Evolutionary conservation across 2,797 vertebrate species (phyloP).

Genomic region (Macrochelys suwanniensis): DNA sequence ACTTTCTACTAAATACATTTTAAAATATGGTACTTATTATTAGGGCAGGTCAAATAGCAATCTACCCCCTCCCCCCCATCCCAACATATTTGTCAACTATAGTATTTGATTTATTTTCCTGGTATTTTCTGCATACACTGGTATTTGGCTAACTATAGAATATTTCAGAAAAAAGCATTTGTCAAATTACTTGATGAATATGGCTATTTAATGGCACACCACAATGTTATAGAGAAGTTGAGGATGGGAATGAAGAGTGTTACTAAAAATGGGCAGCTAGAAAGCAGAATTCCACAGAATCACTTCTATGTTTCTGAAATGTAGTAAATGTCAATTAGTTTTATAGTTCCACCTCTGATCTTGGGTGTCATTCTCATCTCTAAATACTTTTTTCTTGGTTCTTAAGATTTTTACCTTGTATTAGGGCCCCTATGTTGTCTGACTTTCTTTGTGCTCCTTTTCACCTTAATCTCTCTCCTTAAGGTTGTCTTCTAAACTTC

Average conservation of each 20-base stretch:
- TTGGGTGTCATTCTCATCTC: not conserved
- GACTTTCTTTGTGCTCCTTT: not conserved
- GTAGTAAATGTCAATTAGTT: not conserved
- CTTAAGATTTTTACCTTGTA: not conserved
- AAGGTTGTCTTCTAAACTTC: not conserved
- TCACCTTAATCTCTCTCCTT: slow-evolving; percentile 21
- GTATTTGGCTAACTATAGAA: not conserved
- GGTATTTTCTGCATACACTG: not conserved
- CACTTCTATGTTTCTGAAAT: not conserved
- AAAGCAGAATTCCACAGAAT: not conserved
- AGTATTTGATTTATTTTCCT: not conserved
- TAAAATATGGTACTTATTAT: not conserved
- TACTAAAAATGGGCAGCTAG: not conserved
- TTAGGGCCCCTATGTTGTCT: not conserved
- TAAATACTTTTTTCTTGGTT: not conserved
- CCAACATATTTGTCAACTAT: not conserved
- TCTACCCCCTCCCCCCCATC: too few relatives aligned
- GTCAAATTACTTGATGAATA: not conserved
- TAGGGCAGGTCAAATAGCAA: not conserved
- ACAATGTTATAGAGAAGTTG: not conserved
- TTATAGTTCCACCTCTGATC: not conserved
- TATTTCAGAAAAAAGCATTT: not conserved
- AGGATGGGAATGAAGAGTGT: not conserved
- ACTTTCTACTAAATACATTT: not conserved
- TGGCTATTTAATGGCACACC: not conserved